Conservation (phyloP, 1,140 invertebrate species). For the Drosophila mojavensis region DNA sequence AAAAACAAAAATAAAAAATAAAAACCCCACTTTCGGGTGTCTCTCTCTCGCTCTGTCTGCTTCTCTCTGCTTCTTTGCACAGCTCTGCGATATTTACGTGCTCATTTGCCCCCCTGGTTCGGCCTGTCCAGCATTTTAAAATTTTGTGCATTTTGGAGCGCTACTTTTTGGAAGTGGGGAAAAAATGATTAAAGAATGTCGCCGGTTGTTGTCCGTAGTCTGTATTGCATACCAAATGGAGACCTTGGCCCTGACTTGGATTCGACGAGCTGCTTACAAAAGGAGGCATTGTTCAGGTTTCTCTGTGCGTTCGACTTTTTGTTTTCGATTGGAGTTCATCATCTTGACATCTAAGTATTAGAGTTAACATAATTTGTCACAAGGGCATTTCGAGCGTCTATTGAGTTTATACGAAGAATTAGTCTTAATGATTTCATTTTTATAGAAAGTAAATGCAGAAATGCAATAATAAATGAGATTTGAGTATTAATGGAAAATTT, state of each 20-base stretch:
- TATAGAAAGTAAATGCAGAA: neutral
- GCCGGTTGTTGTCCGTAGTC: slow-evolving; percentile 1
- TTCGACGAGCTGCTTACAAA: slow-evolving; percentile 34
- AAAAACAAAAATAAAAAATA: neutral
- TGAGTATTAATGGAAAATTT: too few relatives aligned
- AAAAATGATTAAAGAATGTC: slow-evolving; percentile 59
- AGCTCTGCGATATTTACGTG: slow-evolving; percentile 17
- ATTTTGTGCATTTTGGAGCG: slow-evolving; percentile 8
- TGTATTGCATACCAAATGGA: slow-evolving; percentile 47
- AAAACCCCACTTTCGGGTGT: slow-evolving; percentile 25
- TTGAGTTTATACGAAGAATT: neutral
- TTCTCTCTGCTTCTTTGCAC: neutral
- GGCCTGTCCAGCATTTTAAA: slow-evolving; percentile 45
- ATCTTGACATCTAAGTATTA: slow-evolving; percentile 1
- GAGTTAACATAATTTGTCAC: slow-evolving; percentile 5
- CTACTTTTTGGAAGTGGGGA: neutral
- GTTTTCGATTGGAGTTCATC: slow-evolving; percentile 13
- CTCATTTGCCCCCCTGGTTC: neutral
- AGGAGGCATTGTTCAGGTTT: slow-evolving; percentile 31
- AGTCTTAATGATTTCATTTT: neutral
- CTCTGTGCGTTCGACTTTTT: slow-evolving; percentile 6
- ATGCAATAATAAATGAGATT: neutral
- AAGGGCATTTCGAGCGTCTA: slow-evolving; percentile 9
- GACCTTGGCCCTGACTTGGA: slow-evolving; percentile 69
- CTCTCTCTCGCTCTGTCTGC: neutral